Percentiles rank a stretch among this genome's conserved stretches.
phyloP scores from a whole-genome alignment of 2,113 vertebrate genomes.

The Platycercus adscitus region DNA sequence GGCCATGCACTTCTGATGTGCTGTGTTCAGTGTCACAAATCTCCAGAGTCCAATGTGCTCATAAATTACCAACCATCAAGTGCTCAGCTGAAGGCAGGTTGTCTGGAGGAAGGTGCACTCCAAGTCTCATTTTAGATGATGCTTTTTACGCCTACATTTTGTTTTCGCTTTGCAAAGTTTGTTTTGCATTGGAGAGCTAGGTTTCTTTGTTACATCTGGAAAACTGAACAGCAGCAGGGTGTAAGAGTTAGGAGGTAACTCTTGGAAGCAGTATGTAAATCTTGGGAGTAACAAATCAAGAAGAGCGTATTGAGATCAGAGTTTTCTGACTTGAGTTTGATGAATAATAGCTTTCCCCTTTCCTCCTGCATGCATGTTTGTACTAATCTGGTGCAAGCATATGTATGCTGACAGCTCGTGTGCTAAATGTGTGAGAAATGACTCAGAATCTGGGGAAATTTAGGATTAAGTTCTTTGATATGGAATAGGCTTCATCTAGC shows the following conservation, averaged over 20 bases:
- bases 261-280: neutral
- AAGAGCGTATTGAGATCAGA: neutral
- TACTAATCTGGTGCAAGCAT: neutral
- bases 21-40: neutral
- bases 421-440: neutral
- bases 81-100: neutral
- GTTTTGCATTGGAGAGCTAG: neutral
- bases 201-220: neutral
- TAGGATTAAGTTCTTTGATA: neutral
- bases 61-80: neutral
- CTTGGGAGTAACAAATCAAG: neutral
- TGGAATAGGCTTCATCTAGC: neutral
- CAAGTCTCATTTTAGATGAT: neutral
- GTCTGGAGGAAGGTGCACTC: neutral
- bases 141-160: neutral
- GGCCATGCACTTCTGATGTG: neutral
- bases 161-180: neutral
- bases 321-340: neutral
- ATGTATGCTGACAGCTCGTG: neutral
- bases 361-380: neutral
- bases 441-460: neutral
- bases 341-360: neutral
- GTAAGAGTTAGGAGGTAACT: neutral
- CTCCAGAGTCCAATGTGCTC: neutral
- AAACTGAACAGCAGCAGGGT: neutral